A percentile compares a stretch with the other conserved stretches of the same genome.
Conservation (phyloP, 2,797 vertebrate species). For the Coreius guichenoti region DNA sequence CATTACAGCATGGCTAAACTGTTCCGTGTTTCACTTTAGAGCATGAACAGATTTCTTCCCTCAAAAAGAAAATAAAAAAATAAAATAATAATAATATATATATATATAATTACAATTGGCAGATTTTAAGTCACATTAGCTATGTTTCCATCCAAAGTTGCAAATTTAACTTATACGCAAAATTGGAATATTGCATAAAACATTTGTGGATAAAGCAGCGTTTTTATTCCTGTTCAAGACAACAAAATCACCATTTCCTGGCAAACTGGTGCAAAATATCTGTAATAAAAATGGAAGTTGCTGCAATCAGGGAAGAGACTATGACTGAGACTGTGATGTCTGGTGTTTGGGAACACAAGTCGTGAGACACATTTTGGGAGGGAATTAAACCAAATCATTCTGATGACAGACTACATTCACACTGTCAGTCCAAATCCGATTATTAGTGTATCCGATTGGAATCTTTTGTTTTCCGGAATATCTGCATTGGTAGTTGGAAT, state of each 20-base stretch:
- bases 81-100: too few relatives aligned
- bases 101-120: neutral
- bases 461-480: too few relatives aligned
- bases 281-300: neutral
- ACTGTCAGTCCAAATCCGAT: too few relatives aligned
- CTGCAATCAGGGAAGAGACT: neutral
- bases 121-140: neutral
- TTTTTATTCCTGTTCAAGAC: neutral
- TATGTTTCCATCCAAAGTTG: neutral
- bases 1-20: slow-evolving; percentile 8
- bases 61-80: slow-evolving; percentile 43
- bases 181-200: neutral
- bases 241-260: neutral
- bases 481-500: too few relatives aligned
- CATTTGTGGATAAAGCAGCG: neutral
- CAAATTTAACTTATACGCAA: neutral
- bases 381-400: neutral
- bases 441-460: too few relatives aligned
- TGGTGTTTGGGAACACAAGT: neutral
- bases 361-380: neutral
- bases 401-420: neutral
- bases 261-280: neutral
- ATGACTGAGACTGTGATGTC: neutral
- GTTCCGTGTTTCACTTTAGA: neutral
- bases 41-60: slow-evolving; percentile 42